phyloP scores from a whole-genome alignment of 2,797 vertebrate species.

The Rhinichthys osculus region DNA sequence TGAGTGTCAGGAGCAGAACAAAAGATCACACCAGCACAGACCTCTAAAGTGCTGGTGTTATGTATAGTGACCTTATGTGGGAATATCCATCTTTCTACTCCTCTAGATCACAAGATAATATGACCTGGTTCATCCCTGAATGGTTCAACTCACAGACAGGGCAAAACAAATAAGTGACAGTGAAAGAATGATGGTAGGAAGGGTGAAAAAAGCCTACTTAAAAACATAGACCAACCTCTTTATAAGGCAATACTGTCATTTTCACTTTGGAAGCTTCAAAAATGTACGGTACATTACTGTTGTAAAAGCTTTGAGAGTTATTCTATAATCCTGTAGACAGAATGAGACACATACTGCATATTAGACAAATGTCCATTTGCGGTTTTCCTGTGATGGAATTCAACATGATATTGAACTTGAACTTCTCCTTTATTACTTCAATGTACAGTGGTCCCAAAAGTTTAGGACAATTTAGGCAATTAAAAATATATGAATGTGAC shows the following conservation, averaged over 20 bases:
- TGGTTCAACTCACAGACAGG: slow-evolving; percentile 31
- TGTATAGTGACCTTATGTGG: slow-evolving; percentile 43
- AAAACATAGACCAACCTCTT: neutral
- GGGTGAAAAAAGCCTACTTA: neutral
- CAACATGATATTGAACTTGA: neutral
- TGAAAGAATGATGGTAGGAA: slow-evolving; percentile 36
- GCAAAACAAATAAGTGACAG: slow-evolving; percentile 50
- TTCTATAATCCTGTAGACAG: neutral
- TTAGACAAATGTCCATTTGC: neutral
- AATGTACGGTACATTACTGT: too few species aligned
- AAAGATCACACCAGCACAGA: slow-evolving; percentile 58
- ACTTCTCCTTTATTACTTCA: neutral
- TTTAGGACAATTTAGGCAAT: neutral
- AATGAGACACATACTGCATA: neutral
- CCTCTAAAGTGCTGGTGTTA: slow-evolving; percentile 60
- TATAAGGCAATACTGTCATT: neutral
- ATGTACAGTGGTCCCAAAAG: neutral
- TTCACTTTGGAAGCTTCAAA: neutral
- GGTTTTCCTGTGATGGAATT: neutral
- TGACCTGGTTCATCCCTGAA: slow-evolving; percentile 44
- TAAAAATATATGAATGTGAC: neutral
- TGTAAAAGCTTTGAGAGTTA: neutral
- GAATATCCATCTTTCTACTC: slow-evolving; percentile 36
- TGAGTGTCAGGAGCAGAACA: slow-evolving; percentile 52
- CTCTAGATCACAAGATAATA: slow-evolving; percentile 33